Percentiles rank a stretch among this genome's conserved stretches.
These are phyloP conservation scores for Tenrec ecaudatus DNA, from an alignment of 2,113 vertebrate species.

Conservation along the genomic window DNA sequence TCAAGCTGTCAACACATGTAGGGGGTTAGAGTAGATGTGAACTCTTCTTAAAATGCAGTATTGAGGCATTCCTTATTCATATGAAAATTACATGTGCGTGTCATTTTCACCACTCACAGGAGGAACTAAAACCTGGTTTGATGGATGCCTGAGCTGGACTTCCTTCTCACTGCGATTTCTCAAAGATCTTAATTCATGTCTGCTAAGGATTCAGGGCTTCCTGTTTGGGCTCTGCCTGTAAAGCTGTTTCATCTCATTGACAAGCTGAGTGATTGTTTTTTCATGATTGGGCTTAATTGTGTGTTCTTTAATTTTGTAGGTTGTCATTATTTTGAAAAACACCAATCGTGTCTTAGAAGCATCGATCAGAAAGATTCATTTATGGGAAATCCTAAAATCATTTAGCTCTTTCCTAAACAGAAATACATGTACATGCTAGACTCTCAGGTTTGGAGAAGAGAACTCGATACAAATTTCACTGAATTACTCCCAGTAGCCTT, in stretches of 20 bases:
- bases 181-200: constrained; percentile 42
- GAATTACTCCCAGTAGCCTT: background rate
- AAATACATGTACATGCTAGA: constrained; percentile 8
- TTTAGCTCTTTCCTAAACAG: background rate
- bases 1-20: background rate
- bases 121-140: background rate
- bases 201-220: background rate
- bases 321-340: constrained; percentile 56
- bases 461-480: constrained; percentile 39
- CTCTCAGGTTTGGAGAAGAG: constrained; percentile 16
- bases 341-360: background rate
- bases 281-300: constrained; percentile 40
- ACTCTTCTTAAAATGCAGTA: background rate
- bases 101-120: background rate
- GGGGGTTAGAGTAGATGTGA: background rate
- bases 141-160: constrained; percentile 17
- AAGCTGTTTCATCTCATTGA: constrained; percentile 42
- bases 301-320: background rate
- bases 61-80: constrained; percentile 36
- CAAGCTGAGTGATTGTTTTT: constrained; percentile 49
- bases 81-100: background rate
- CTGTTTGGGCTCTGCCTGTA: background rate
- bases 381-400: constrained; percentile 6
- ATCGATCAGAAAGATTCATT: background rate
- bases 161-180: constrained; percentile 1